These are phyloP conservation scores for Cerastoderma edule DNA, from an alignment of 2,888 invertebrate species.

Conservation along the genomic window DNA sequence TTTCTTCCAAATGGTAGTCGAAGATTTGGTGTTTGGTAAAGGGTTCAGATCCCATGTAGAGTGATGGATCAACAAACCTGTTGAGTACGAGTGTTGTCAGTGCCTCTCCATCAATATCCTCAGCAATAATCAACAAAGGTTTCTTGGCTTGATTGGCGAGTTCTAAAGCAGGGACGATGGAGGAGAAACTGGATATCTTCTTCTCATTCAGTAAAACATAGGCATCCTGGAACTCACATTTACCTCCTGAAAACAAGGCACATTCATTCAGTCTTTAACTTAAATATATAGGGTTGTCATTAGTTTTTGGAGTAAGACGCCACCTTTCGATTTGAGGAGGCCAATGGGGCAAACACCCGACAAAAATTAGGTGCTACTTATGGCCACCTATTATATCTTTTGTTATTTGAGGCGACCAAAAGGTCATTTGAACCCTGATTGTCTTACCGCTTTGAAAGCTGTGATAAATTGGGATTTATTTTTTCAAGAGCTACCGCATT, in stretches of 20 bases:
- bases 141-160: conserved; percentile 96
- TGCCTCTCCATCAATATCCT: conserved; percentile 98
- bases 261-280: neutral
- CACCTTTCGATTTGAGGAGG: too few species aligned
- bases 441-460: neutral
- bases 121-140: conserved; percentile 97
- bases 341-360: too few species aligned
- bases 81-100: conserved; percentile 96
- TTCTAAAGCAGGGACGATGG: conserved; percentile 98
- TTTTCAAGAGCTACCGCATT: too few species aligned
- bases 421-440: neutral
- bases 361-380: too few species aligned
- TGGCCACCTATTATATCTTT: too few species aligned
- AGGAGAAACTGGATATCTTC: conserved; percentile 98
- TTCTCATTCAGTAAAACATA: conserved; percentile 97
- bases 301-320: too few species aligned
- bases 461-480: neutral
- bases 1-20: too few species aligned
- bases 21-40: too few species aligned
- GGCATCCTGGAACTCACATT: conserved; percentile 99
- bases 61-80: conserved; percentile 86
- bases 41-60: too few species aligned
- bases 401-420: too few species aligned
- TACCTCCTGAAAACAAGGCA: conserved; percentile 88
- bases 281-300: too few species aligned